phyloP scores from a whole-genome alignment of 2,888 invertebrate genomes.

The Thymelicus acteon region DNA sequence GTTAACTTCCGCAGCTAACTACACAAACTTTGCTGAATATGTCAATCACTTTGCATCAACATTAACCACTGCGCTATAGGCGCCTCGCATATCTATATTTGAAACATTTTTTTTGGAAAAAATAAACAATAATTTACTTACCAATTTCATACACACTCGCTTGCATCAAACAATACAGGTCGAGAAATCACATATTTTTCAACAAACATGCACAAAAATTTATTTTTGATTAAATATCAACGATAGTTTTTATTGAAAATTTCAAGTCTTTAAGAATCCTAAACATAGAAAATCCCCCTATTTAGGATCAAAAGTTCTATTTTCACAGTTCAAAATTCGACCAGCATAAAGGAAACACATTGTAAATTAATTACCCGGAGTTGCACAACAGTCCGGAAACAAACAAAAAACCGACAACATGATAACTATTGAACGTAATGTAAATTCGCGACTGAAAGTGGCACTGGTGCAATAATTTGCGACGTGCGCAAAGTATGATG shows the following conservation, averaged over 20 bases:
- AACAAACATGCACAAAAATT: conserved; percentile 14
- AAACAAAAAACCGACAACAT: conserved; percentile 4
- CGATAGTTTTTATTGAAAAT: background rate
- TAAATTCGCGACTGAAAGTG: conserved; percentile 14
- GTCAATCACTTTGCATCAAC: no score
- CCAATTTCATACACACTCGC: conserved; percentile 28
- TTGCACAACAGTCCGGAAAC: conserved; percentile 4
- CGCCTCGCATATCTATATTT: no score
- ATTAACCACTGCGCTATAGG: no score
- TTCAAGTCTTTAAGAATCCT: conserved; percentile 26
- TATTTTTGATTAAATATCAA: background rate
- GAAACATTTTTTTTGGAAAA: no score
- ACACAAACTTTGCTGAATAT: no score
- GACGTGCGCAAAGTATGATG: conserved; percentile 50
- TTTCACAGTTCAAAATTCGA: background rate
- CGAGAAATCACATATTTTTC: conserved; percentile 7
- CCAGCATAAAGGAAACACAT: background rate
- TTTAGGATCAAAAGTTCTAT: conserved; percentile 23
- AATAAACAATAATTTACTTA: conserved; percentile 10
- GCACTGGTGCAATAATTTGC: conserved; percentile 41
- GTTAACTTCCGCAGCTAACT: no score
- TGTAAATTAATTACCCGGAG: background rate
- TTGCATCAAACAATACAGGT: conserved; percentile 8
- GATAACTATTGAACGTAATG: background rate
- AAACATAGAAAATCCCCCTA: background rate